Evolutionary conservation across 2,113 vertebrate genomes (phyloP), one percentile per base, ranked within the genome.

Genomic region (Myiozetetes cayanensis): DNA sequence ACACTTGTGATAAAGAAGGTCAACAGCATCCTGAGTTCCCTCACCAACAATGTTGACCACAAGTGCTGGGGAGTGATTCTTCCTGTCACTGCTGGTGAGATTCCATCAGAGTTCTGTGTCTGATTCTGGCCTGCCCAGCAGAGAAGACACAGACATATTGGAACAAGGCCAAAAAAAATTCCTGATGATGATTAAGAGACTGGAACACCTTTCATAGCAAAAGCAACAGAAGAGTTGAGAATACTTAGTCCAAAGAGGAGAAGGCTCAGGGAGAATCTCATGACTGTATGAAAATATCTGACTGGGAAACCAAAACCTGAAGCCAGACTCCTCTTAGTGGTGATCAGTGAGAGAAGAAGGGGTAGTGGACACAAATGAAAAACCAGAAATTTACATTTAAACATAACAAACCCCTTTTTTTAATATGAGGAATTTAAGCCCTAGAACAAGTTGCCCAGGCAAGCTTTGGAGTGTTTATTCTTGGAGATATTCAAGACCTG

Each of bases 391-490:
- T n/a, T 53, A 21, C 6, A 21, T 58, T 56, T 72, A 21, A 74
- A 74, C 2, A 18, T 20, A 52, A 25, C 44, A 25, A 12, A 58
- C 30, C 16, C 8, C 11, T 12, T 56, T 58, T 22, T 66, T 81
- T 37, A 18, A 8, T 80, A 6, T 65, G 27, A 39, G 25, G 14
- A 5, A 15, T 41, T 80, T 76, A 10, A 25, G 6, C 10, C 10
- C 14, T 50, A 25, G 28, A 50, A 68, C 8, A 39, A 0, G 0
- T 28, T n/a, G 16, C 17, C 23, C 35, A 56, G 49, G 22, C 8
- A 56, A 88, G 4, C 22, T 71, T 15, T 43, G 30, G 8, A 56
- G 49, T 27, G 10, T 23, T 37, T n/a, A 43, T 31, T 8, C 23
- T 43, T 85, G 37, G 23, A 52, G 8, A 46, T 46, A 31, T 14